Base-by-base conservation (phyloP, 2,888 invertebrate species). In the Harpalus rubripes region DNA sequence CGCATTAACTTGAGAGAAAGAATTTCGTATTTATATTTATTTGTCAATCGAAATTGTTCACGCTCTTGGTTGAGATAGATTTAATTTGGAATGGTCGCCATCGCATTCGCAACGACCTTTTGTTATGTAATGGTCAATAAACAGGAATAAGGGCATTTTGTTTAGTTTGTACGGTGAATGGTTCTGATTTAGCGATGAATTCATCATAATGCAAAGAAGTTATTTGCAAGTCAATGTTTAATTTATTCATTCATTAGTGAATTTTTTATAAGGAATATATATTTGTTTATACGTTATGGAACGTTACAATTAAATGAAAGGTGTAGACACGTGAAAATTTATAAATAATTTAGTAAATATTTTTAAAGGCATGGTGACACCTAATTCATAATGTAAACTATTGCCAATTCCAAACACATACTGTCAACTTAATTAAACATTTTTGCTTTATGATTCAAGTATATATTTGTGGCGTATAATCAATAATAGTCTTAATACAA, bases 21-120 rank as follows among this genome's bases (percentile, higher is more conserved):
- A 52, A 52, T 52, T 52, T 52, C 44, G 44, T 52, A 12, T 8
- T 52, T 52, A 52, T 52, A 8, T 52, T 52, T 52, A 52, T 52
- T 52, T 52, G 12, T 52, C 44, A 52, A 52, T 52, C 12, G 44
- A 52, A 12, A 52, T 52, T 8, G 44, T 52, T 52, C 12, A 12
- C 44, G 44, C 44, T 12, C 10, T 52, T 52, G 44, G 82, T 26
- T 44, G 18, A 81, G 39, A 80, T 16, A 81, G 39, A 80, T 44
- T 81, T 15, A 68, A 72, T 82, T 82, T 16, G 59, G 63, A 82
- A 74, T 74, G 72, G 82, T 82, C 74, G 39, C 82, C 82, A 39
- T 82, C 72, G 72, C 74, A 72, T 82, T 74, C 59, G 39, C 82
- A 72, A 39, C 74, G 82, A 82, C 82, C 82, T 82, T 74, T 72